Conservation (phyloP, 2,797 vertebrate species). For the Microchirus variegatus region DNA sequence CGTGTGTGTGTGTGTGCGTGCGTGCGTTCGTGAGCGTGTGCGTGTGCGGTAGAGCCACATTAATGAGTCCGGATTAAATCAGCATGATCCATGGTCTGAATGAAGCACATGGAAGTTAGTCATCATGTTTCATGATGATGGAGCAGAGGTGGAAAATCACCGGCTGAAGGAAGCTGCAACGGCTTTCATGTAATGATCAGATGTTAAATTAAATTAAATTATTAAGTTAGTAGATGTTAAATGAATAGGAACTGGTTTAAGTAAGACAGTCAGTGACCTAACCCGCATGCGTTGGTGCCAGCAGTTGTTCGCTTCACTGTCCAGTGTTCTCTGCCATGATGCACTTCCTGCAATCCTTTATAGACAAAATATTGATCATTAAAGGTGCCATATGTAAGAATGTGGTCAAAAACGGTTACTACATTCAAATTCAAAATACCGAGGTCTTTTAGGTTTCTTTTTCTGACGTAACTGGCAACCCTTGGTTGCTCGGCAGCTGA, state of each 20-base stretch:
- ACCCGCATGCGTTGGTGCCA: no score
- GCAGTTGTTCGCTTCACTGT: no score
- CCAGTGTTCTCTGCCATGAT: no score
- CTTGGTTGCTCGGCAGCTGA: no score
- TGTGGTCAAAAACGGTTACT: no score
- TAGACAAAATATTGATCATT: no score
- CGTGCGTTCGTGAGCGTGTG: conserved; percentile 1
- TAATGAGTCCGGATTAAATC: background rate
- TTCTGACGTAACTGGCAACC: no score
- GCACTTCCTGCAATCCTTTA: no score
- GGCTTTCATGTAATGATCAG: background rate
- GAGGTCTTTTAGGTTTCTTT: no score
- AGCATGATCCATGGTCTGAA: conserved; percentile 8
- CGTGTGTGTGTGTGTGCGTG: background rate
- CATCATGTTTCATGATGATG: conserved; percentile 4
- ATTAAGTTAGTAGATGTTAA: no score
- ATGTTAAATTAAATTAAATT: background rate
- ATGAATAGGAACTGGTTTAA: background rate
- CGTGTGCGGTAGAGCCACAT: background rate
- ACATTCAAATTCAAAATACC: no score
- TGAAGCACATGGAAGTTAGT: conserved; percentile 12
- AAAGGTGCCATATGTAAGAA: no score
- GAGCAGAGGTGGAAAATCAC: conserved; percentile 34
- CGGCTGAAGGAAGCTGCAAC: background rate
- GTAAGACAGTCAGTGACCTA: background rate